These are phyloP conservation scores for Chironomus striatipennis DNA, from an alignment of 1,140 invertebrate species.

Conservation along the genomic window DNA sequence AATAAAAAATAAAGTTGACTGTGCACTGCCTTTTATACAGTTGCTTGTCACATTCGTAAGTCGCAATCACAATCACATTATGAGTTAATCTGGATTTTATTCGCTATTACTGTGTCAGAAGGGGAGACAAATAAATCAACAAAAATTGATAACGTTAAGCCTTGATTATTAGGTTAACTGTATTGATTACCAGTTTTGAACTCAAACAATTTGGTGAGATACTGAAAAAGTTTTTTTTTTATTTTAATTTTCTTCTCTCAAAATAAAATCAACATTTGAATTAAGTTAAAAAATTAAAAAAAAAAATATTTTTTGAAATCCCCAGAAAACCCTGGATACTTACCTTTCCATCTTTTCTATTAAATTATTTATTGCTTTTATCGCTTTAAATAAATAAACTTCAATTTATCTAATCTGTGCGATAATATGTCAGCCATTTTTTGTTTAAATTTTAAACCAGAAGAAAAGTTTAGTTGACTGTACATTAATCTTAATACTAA, in stretches of 20 bases:
- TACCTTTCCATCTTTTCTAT: background rate
- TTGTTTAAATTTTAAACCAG: background rate
- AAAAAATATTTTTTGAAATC: background rate
- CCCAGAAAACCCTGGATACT: background rate
- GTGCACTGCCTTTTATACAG: too few species aligned
- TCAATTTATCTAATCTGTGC: background rate
- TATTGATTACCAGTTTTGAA: too few species aligned
- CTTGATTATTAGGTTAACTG: background rate
- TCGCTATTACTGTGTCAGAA: too few species aligned
- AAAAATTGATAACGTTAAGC: too few species aligned
- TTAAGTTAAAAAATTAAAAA: background rate
- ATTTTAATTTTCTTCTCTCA: background rate
- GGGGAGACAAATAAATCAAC: too few species aligned
- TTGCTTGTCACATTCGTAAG: too few species aligned
- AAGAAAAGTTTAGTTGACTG: too few species aligned
- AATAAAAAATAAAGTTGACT: too few species aligned
- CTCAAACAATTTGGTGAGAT: too few species aligned
- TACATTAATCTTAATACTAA: background rate
- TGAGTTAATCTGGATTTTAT: too few species aligned
- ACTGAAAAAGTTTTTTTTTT: background rate
- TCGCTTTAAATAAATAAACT: background rate
- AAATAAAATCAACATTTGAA: too few species aligned
- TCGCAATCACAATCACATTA: too few species aligned
- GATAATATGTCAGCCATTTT: background rate
- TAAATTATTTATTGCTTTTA: background rate